A percentile compares a stretch with the other conserved stretches of the same genome.
Evolutionary conservation across 2,888 invertebrate species (phyloP).

Genomic region (Schizaphis graminum): DNA sequence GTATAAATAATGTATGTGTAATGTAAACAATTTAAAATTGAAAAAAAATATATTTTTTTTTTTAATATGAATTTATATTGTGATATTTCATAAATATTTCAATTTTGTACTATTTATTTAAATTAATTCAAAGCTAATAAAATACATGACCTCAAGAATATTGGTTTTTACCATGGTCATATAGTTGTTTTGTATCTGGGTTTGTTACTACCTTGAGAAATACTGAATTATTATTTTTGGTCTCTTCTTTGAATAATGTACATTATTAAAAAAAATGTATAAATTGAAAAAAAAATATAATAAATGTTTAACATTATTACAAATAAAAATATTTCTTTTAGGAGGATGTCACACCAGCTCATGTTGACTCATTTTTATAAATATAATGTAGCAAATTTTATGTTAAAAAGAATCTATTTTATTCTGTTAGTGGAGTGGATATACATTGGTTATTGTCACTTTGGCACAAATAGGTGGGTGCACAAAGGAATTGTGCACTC

Average conservation of each 20-base stretch:
- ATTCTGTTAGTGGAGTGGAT: no score
- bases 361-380: no score
- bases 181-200: not conserved
- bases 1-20: not conserved
- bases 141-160: not conserved
- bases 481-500: no score
- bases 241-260: not conserved
- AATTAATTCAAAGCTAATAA: not conserved
- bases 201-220: not conserved
- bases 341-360: not conserved
- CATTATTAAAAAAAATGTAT: not conserved
- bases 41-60: conserved; percentile 21
- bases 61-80: conserved; percentile 30
- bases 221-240: not conserved
- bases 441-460: no score
- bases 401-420: no score
- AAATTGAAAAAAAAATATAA: not conserved
- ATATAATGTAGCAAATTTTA: no score
- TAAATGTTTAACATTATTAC: not conserved
- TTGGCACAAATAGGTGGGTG: no score
- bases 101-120: conserved; percentile 10
- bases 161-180: not conserved
- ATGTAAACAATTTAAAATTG: conserved; percentile 23
- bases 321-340: not conserved
- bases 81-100: conserved; percentile 15